phyloP scores from a whole-genome alignment of 2,797 vertebrate genomes.

The Eidolon dupreanum region DNA sequence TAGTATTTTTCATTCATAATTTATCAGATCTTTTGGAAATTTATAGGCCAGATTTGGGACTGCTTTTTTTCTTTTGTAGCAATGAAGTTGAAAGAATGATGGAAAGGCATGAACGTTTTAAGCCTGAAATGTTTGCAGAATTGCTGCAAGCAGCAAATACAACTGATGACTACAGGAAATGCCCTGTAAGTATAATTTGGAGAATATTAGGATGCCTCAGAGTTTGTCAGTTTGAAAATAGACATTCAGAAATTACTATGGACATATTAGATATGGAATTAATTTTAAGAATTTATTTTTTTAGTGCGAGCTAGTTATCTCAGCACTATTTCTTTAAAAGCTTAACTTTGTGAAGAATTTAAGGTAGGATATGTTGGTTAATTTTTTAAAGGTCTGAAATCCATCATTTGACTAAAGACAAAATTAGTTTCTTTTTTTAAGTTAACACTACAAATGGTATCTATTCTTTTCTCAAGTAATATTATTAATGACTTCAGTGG shows the following conservation, averaged over 20 bases:
- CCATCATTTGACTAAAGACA: not conserved
- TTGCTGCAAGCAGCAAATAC: conserved; percentile 95
- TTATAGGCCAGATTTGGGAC: not conserved
- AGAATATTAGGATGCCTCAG: not conserved
- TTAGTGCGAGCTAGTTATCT: not conserved
- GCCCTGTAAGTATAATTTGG: conserved; percentile 91
- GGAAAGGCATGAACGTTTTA: conserved; percentile 92
- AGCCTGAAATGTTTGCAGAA: conserved; percentile 95
- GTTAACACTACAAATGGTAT: not conserved
- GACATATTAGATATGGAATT: not conserved
- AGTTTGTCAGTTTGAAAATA: not conserved
- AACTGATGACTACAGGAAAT: conserved; percentile 94
- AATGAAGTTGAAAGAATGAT: conserved; percentile 89
- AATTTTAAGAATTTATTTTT: not conserved
- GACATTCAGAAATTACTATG: not conserved
- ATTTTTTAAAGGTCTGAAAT: conserved; percentile 15
- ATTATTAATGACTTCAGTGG: not conserved
- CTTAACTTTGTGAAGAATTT: not conserved
- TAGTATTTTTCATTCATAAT: not conserved
- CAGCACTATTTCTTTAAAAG: not conserved
- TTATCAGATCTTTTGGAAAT: not conserved
- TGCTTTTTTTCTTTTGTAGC: conserved; percentile 73
- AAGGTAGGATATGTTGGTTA: not conserved
- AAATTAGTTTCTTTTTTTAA: conserved; percentile 1
- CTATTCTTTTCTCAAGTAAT: conserved; percentile 12